These are phyloP conservation scores for Papilio machaon DNA, from an alignment of 1,140 invertebrate species.

Conservation along the genomic window DNA sequence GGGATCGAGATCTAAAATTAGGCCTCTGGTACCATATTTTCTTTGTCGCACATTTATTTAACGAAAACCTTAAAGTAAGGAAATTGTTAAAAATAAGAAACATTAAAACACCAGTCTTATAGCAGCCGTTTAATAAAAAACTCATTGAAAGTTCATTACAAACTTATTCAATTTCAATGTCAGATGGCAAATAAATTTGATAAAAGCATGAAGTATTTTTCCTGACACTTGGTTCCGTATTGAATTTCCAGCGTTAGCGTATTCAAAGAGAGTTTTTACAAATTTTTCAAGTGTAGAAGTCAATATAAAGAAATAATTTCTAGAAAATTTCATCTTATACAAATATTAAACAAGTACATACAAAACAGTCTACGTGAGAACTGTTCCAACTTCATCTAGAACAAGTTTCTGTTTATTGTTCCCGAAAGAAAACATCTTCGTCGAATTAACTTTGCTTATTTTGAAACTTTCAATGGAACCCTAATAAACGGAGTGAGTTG, in stretches of 20 bases:
- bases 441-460: slow-evolving; percentile 18
- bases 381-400: background rate
- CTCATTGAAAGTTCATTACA: slow-evolving; percentile 29
- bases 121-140: slow-evolving; percentile 29
- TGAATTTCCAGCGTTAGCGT: background rate
- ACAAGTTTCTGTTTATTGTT: slow-evolving; percentile 1
- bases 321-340: background rate
- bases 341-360: background rate
- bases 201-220: background rate
- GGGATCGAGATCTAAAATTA: no score
- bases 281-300: background rate
- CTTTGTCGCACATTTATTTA: no score
- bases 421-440: background rate
- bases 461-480: background rate
- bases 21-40: no score
- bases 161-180: slow-evolving; percentile 32
- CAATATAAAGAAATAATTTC: background rate
- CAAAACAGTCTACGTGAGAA: background rate
- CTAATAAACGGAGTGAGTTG: slow-evolving; percentile 6
- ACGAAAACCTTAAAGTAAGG: no score
- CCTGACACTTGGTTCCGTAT: background rate
- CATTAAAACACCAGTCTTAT: slow-evolving; percentile 3
- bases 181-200: slow-evolving; percentile 30
- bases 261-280: background rate
- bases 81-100: background rate